Conservation (phyloP, 2,888 invertebrate species). For the Drosophila fulvimacula region DNA sequence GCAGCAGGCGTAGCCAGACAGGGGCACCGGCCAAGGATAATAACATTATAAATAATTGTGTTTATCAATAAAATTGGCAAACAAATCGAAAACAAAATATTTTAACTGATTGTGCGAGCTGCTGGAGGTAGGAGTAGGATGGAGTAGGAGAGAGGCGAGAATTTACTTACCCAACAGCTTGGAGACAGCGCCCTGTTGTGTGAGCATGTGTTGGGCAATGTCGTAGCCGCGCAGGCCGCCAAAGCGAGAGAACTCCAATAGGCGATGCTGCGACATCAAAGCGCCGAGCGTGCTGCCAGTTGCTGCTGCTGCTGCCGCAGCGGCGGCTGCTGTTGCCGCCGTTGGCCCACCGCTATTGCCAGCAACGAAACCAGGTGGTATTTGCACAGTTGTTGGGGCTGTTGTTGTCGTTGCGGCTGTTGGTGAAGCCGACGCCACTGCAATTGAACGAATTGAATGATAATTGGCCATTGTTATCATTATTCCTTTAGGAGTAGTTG, state of each 20-base stretch:
- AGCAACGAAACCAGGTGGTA: constrained; percentile 76
- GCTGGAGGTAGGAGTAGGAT: background rate
- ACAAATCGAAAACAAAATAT: constrained; percentile 73
- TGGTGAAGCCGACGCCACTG: constrained; percentile 66
- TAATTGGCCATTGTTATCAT: constrained; percentile 79
- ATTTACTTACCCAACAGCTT: constrained; percentile 83
- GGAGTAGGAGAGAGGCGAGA: background rate
- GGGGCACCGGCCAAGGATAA: constrained; percentile 62
- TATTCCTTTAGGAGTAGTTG: constrained; percentile 19
- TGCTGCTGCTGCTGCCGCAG: constrained; percentile 74
- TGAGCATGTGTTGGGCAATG: constrained; percentile 84
- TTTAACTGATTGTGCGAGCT: constrained; percentile 4
- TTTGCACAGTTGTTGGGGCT: constrained; percentile 84
- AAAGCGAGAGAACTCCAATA: constrained; percentile 83
- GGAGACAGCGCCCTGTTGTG: constrained; percentile 84
- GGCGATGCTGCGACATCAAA: constrained; percentile 87
- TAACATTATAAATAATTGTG: constrained; percentile 69
- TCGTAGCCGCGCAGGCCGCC: constrained; percentile 84
- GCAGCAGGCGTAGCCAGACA: constrained; percentile 17
- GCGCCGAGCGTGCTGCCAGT: constrained; percentile 88
- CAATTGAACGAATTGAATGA: constrained; percentile 80
- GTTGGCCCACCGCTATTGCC: constrained; percentile 39
- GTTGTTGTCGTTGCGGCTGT: constrained; percentile 64
- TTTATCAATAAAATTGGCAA: constrained; percentile 80
- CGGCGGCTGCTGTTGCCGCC: constrained; percentile 70